Evolutionary conservation across 64 coral and sea anemone species (phyloP), one percentile per base, ranked within the genome.

Genomic region (Anthopleura sola): DNA sequence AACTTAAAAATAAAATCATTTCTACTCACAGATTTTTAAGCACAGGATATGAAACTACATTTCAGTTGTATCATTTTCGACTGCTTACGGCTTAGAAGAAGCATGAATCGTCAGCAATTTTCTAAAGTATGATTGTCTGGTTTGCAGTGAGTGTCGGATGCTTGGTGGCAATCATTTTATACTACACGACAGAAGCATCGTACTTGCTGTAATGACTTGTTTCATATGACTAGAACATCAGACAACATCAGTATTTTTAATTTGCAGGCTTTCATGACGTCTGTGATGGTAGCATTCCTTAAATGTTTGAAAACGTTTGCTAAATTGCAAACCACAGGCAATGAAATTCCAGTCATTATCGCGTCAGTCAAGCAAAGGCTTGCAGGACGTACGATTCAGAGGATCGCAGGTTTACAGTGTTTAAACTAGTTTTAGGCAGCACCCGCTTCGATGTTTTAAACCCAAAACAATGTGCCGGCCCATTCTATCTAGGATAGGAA

Each of bases 331-430:
- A 71, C 66, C 66, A 71, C 66, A 71, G 66, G 66, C 66, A 71
- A 32, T 71, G 29, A 71, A 71, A 71, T 71, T 71, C 66, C 66
- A 71, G 66, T 33, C 66, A 71, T 71, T 62, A 71, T 71, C 66
- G 66, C 66, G 66, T 34, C 66, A 71, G 29, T 71, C 66, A 71
- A 34, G 66, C 66, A 71, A 31, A 71, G 66, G n/a, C 11, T n/a
- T n/a, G n/a, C n/a, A n/a, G 0, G 29, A 71, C 23, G 21, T 20
- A 6, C 8, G n/a, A 8, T 26, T 26, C 66, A 8, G 0, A 34
- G 28, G 66, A 11, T 29, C 28, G 0, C 9, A 44, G 40, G 4
- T 44, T 44, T 44, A 44, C n/a, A n/a, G n/a, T n/a, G n/a, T n/a
- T n/a, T n/a, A n/a, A n/a, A n/a, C n/a, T n/a, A n/a, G n/a, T n/a